Evolutionary conservation across 1,140 invertebrate genomes (phyloP).

Genomic region (Lysiphlebus fabarum): DNA sequence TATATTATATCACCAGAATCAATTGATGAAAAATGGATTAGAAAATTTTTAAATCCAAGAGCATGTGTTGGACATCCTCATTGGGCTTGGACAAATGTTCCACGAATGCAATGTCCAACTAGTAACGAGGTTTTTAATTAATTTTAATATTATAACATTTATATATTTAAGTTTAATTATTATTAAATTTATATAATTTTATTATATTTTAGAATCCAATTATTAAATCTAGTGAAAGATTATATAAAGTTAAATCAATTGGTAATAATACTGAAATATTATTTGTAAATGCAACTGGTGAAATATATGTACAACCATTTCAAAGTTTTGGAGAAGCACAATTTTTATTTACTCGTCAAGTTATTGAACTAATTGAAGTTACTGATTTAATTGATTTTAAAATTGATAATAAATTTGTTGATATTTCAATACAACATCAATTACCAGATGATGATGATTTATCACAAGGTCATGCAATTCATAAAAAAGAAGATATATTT

Average conservation of each 20-base stretch:
- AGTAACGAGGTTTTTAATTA: conserved; percentile 39
- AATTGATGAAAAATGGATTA: conserved; percentile 38
- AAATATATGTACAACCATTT: conserved; percentile 50
- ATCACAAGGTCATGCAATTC: conserved; percentile 44
- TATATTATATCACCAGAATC: conserved; percentile 41
- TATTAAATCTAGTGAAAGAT: conserved; percentile 48
- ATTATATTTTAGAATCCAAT: conserved; percentile 38
- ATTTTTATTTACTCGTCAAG: conserved; percentile 39
- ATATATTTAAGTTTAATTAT: conserved; percentile 13
- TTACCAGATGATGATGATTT: conserved; percentile 45
- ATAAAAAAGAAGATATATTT: conserved; percentile 41
- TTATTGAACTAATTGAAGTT: conserved; percentile 21
- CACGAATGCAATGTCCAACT: conserved; percentile 43
- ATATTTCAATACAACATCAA: conserved; percentile 38
- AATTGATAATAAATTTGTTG: conserved; percentile 28
- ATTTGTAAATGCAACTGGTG: conserved; percentile 46
- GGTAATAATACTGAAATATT: conserved; percentile 34
- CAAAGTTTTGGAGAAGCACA: conserved; percentile 50
- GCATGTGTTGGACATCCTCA: conserved; percentile 42
- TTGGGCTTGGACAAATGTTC: conserved; percentile 46
- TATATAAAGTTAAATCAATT: conserved; percentile 38
- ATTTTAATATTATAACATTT: too few relatives aligned
- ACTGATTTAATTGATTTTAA: conserved; percentile 22
- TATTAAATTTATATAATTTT: conserved; percentile 17
- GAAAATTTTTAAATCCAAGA: conserved; percentile 48